Evolutionary conservation across 2,797 vertebrate species (phyloP).

Genomic region (Cirrhinus mrigala): DNA sequence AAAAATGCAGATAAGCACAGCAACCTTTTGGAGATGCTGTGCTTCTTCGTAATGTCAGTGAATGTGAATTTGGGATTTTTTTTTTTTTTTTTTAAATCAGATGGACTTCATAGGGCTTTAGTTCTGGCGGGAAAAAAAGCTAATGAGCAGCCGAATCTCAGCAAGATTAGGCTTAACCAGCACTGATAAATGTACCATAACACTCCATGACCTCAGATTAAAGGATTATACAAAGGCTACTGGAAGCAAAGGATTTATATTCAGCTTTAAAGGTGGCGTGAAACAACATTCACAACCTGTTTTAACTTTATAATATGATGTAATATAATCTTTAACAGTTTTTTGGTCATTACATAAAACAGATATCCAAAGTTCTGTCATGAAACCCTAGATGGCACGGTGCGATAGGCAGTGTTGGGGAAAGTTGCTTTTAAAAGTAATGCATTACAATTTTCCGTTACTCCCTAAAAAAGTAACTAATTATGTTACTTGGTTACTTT

Average conservation of each 20-base stretch:
- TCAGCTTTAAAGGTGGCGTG: background rate
- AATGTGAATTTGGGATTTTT: background rate
- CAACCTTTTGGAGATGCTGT: background rate
- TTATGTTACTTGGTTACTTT: too few relatives aligned
- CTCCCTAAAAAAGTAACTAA: too few relatives aligned
- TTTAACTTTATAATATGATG: background rate
- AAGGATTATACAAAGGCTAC: constrained; percentile 25
- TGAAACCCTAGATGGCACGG: too few relatives aligned
- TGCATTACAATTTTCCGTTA: too few relatives aligned
- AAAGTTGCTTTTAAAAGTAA: too few relatives aligned
- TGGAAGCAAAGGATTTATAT: background rate
- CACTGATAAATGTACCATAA: background rate
- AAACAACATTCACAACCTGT: background rate
- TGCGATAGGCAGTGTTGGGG: too few relatives aligned
- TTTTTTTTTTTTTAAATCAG: background rate
- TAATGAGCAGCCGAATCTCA: constrained; percentile 21
- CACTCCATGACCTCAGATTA: constrained; percentile 9
- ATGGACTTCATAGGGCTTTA: background rate
- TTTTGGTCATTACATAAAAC: background rate
- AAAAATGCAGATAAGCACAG: constrained; percentile 18
- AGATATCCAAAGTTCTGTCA: too few relatives aligned
- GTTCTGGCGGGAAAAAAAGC: background rate
- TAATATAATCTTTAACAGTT: background rate
- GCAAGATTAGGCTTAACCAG: constrained; percentile 13
- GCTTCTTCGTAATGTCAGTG: background rate